Base-by-base conservation (phyloP, 2,797 vertebrate species). In the Enteromius afrohamiltoni region DNA sequence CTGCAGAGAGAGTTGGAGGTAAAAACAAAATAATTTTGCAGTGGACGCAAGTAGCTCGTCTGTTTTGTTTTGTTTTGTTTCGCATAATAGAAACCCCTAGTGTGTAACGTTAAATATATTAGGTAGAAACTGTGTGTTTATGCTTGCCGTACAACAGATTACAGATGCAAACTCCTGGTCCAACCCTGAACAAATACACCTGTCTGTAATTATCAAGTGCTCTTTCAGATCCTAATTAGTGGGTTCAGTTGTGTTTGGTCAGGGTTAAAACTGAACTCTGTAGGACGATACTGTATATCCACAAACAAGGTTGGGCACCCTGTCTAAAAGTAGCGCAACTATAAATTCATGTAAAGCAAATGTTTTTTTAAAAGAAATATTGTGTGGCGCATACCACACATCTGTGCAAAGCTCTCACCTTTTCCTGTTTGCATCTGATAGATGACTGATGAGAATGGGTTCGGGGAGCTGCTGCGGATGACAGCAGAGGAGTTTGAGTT, bases 401-500 rank as follows among this genome's bases (percentile, higher is more conserved):
- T 53, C 51, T 16, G 4, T 49, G 16, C 49, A 6, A 53, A 21
- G 51, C 7, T 21, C 19, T 53, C 51, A 21, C 7, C 49, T 11
- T 7, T 16, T 3, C 19, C 19, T 55, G 53, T 55, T 10, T 55
- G 53, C 8, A 55, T 55, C 53, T 55, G 21, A 47, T 40, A 82
- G 82, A 49, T 60, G 82, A 60, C 37, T 11, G 51, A 47, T 47
- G 45, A 45, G 64, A 45, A 23, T 58, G 82, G 75, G 26, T 78
- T 80, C 17, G 65, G 37, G 45, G 47, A 74, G 60, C 42, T 80
- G 68, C 58, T 80, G n/a, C 31, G 77, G 60, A 85, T 85, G 83
- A 85, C 83, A 6, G 45, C 70, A 58, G 69, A 85, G 60, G 69
- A 85, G 70, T 85, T 85, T 45, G 31, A 80, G 70, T 53, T 80